Conservation (phyloP, 1,140 invertebrate species). For the Dufourea novaeangliae region DNA sequence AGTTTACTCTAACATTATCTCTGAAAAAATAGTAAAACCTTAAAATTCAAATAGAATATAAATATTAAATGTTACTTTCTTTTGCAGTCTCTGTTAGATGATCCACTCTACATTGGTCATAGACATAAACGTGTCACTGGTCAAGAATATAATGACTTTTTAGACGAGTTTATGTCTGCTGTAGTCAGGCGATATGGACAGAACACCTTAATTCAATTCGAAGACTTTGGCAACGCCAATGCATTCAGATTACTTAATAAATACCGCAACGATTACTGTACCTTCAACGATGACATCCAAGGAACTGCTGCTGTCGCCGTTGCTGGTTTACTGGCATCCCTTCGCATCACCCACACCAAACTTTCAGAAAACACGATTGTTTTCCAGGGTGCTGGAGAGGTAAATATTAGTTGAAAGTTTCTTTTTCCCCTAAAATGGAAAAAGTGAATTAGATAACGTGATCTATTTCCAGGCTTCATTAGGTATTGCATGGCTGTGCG, state of each 20-base stretch:
- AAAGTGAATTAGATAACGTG: background rate
- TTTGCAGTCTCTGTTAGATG: constrained; percentile 88
- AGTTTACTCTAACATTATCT: background rate
- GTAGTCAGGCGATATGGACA: constrained; percentile 91
- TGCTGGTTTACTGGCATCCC: constrained; percentile 93
- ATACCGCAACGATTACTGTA: constrained; percentile 93
- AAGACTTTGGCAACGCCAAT: constrained; percentile 96
- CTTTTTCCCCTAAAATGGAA: too few relatives aligned
- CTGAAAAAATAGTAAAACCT: background rate
- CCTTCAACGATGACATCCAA: constrained; percentile 98
- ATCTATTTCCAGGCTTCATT: constrained; percentile 86
- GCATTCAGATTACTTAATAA: constrained; percentile 93
- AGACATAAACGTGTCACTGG: constrained; percentile 91
- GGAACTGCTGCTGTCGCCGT: constrained; percentile 95
- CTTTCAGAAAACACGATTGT: constrained; percentile 92
- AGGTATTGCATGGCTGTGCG: constrained; percentile 93
- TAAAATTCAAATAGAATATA: background rate
- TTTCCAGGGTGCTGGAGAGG: constrained; percentile 96
- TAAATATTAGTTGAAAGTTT: constrained; percentile 72
- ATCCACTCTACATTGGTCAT: constrained; percentile 96
- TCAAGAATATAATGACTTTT: constrained; percentile 92
- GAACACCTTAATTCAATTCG: constrained; percentile 94
- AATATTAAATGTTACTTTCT: constrained; percentile 27
- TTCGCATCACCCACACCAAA: constrained; percentile 88
- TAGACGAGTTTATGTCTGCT: constrained; percentile 99